phyloP scores from a whole-genome alignment of 1,140 invertebrate genomes.

The Gryon sp. region DNA sequence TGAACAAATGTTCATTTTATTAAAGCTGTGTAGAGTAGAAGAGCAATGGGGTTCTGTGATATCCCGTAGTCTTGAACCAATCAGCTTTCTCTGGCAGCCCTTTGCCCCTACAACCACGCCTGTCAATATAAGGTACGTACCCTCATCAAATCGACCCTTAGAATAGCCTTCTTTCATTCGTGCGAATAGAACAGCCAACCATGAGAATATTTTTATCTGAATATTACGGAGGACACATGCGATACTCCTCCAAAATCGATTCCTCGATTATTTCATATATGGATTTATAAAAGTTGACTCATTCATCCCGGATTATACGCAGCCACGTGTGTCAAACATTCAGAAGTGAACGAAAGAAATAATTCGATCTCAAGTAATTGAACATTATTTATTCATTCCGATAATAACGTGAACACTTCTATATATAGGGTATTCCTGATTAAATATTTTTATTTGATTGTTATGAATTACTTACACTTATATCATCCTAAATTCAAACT shows the following conservation, averaged over 20 bases:
- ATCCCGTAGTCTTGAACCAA: constrained; percentile 69
- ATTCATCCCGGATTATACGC: constrained; percentile 41
- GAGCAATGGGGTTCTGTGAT: constrained; percentile 48
- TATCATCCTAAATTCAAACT: too few species aligned
- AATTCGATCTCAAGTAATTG: constrained; percentile 36
- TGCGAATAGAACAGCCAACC: constrained; percentile 24
- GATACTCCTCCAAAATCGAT: constrained; percentile 63
- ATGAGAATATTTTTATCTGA: constrained; percentile 30
- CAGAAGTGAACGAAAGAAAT: neutral
- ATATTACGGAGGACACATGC: constrained; percentile 12
- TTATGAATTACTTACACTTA: too few species aligned
- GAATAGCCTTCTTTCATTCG: constrained; percentile 73
- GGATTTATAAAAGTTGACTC: constrained; percentile 61
- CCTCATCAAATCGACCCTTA: constrained; percentile 70
- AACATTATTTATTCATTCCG: constrained; percentile 26
- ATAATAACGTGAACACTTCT: too few species aligned
- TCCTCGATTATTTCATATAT: constrained; percentile 57
- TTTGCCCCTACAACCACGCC: constrained; percentile 77
- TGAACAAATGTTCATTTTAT: constrained; percentile 77
- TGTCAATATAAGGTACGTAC: constrained; percentile 76
- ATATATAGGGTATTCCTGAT: too few species aligned
- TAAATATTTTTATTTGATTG: too few species aligned
- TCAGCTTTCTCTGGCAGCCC: constrained; percentile 72
- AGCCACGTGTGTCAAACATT: constrained; percentile 33
- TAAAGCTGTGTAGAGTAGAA: constrained; percentile 64